Evolutionary conservation across 1,140 invertebrate species (phyloP).

Genomic region (Diorhabda sublineata): DNA sequence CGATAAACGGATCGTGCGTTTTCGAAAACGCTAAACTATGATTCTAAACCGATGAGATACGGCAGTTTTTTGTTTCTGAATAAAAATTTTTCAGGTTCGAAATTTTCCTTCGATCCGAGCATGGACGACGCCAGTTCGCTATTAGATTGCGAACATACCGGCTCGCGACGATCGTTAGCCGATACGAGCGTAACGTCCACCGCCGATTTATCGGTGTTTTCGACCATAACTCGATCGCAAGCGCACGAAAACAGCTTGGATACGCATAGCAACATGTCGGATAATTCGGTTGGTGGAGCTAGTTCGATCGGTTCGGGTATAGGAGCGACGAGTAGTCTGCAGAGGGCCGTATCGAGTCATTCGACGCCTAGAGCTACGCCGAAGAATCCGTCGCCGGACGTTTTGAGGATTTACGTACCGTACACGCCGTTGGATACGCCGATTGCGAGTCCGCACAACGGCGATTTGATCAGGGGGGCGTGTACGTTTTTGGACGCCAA

Average conservation of each 20-base stretch:
- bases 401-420: slow-evolving; percentile 72
- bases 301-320: slow-evolving; percentile 57
- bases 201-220: slow-evolving; percentile 75
- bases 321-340: slow-evolving; percentile 36
- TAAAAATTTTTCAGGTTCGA: slow-evolving; percentile 51
- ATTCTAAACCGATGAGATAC: too few species aligned
- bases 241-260: slow-evolving; percentile 69
- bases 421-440: slow-evolving; percentile 54
- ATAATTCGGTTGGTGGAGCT: slow-evolving; percentile 57
- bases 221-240: slow-evolving; percentile 66
- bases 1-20: too few species aligned
- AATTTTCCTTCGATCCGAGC: slow-evolving; percentile 64
- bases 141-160: slow-evolving; percentile 53
- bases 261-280: slow-evolving; percentile 68
- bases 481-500: slow-evolving; percentile 53
- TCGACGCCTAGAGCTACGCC: slow-evolving; percentile 63
- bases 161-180: slow-evolving; percentile 71
- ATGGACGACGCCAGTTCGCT: slow-evolving; percentile 64
- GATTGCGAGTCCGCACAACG: slow-evolving; percentile 54
- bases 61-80: too few species aligned
- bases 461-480: slow-evolving; percentile 50
- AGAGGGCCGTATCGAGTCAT: slow-evolving; percentile 51
- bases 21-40: too few species aligned
- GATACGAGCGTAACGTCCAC: slow-evolving; percentile 81
- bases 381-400: slow-evolving; percentile 58